Evolutionary conservation across 1,140 invertebrate genomes (phyloP).

Genomic region (Samia ricini): DNA sequence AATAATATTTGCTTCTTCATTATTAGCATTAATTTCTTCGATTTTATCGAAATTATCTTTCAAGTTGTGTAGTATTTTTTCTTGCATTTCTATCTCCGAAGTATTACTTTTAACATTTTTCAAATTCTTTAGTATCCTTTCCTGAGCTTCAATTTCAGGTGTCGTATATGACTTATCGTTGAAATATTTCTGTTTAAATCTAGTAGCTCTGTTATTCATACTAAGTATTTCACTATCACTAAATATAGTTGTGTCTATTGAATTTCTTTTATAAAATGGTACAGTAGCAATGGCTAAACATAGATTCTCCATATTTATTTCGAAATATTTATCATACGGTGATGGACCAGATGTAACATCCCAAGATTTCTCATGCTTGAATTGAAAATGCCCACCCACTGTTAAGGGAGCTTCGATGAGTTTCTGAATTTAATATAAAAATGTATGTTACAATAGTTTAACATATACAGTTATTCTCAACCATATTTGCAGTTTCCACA

Average conservation of each 20-base stretch:
- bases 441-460: neutral
- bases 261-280: slow-evolving; percentile 69
- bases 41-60: slow-evolving; percentile 1
- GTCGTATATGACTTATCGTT: slow-evolving; percentile 59
- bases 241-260: slow-evolving; percentile 51
- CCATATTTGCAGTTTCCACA: no score
- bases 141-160: slow-evolving; percentile 50
- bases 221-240: slow-evolving; percentile 52
- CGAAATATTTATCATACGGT: slow-evolving; percentile 69
- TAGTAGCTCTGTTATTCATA: slow-evolving; percentile 64
- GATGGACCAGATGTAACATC: slow-evolving; percentile 49
- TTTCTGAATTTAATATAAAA: slow-evolving; percentile 44
- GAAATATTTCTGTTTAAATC: slow-evolving; percentile 68
- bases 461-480: no score
- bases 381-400: slow-evolving; percentile 73
- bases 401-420: slow-evolving; percentile 61
- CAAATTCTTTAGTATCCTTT: slow-evolving; percentile 41
- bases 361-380: slow-evolving; percentile 76
- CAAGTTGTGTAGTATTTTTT: neutral
- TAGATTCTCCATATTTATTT: slow-evolving; percentile 63
- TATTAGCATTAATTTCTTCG: slow-evolving; percentile 3
- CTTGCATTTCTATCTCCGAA: slow-evolving; percentile 12
- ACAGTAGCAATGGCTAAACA: slow-evolving; percentile 51
- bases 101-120: slow-evolving; percentile 13
- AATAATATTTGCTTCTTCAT: neutral